phyloP scores from a whole-genome alignment of 2,888 invertebrate species.

The Drosophila bunnanda region DNA sequence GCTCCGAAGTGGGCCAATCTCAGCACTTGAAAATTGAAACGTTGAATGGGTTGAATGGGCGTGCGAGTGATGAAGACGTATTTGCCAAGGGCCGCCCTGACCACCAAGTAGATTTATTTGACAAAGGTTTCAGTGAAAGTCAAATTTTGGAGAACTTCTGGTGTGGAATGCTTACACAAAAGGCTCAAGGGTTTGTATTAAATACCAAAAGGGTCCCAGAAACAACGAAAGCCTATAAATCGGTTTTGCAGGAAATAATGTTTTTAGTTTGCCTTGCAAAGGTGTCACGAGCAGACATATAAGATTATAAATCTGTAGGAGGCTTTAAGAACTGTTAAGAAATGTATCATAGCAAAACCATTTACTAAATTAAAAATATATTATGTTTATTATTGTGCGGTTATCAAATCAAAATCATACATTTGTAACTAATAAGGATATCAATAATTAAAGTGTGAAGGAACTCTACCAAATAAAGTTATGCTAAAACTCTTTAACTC shows the following conservation, averaged over 20 bases:
- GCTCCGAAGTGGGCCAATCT: constrained; percentile 27
- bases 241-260: too few species aligned
- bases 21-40: constrained; percentile 37
- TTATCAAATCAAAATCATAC: neutral
- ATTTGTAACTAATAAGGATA: fast-evolving
- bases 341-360: too few species aligned
- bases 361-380: too few species aligned
- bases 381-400: neutral
- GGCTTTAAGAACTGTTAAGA: too few species aligned
- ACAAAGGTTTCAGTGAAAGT: constrained; percentile 39
- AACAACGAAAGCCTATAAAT: too few species aligned
- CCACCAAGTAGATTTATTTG: constrained; percentile 54
- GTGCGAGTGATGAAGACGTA: constrained; percentile 32
- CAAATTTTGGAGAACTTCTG: constrained; percentile 9
- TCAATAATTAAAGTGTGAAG: neutral
- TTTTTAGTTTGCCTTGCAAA: neutral
- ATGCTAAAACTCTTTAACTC: neutral
- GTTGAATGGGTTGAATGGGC: constrained; percentile 33
- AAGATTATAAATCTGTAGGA: neutral
- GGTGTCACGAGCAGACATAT: neutral
- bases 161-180: constrained; percentile 28
- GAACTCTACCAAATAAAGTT: neutral
- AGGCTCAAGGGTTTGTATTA: neutral
- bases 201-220: neutral
- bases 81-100: constrained; percentile 27